phyloP scores from a whole-genome alignment of 1,140 invertebrate species.

The Drosophila serrata region DNA sequence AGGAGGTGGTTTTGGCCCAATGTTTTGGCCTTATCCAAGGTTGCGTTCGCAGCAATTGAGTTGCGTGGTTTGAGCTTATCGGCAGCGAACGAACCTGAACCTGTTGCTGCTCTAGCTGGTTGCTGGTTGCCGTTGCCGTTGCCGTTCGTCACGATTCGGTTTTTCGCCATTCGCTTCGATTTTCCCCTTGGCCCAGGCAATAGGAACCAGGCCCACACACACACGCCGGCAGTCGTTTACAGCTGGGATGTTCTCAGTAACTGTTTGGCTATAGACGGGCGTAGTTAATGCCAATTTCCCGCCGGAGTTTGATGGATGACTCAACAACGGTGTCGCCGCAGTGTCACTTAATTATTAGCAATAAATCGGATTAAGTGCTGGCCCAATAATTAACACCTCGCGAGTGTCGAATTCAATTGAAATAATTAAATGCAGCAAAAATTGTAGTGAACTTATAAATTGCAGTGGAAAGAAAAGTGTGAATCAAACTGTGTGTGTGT shows the following conservation, averaged over 20 bases:
- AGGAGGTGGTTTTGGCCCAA: constrained; percentile 5
- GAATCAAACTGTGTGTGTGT: constrained; percentile 15
- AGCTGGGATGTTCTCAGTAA: constrained; percentile 56
- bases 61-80: constrained; percentile 52
- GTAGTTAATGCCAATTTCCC: constrained; percentile 48
- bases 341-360: constrained; percentile 25
- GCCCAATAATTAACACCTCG: constrained; percentile 30
- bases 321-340: constrained; percentile 21
- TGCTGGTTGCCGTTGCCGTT: constrained; percentile 38
- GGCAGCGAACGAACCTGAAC: constrained; percentile 43
- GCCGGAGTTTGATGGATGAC: constrained; percentile 26
- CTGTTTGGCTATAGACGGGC: constrained; percentile 55
- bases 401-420: background rate
- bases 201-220: constrained; percentile 1
- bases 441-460: background rate
- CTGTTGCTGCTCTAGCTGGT: constrained; percentile 46
- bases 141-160: constrained; percentile 47
- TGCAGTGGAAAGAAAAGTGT: constrained; percentile 1
- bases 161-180: constrained; percentile 30
- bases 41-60: constrained; percentile 48
- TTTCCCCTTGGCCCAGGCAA: constrained; percentile 16
- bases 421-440: background rate
- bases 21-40: constrained; percentile 30
- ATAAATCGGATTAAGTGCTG: constrained; percentile 33
- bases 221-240: constrained; percentile 19